A percentile compares a stretch with the other conserved stretches of the same genome.
Conservation (phyloP, 53 echinoderm and acorn worm species). For the Patiria pectinifera region DNA sequence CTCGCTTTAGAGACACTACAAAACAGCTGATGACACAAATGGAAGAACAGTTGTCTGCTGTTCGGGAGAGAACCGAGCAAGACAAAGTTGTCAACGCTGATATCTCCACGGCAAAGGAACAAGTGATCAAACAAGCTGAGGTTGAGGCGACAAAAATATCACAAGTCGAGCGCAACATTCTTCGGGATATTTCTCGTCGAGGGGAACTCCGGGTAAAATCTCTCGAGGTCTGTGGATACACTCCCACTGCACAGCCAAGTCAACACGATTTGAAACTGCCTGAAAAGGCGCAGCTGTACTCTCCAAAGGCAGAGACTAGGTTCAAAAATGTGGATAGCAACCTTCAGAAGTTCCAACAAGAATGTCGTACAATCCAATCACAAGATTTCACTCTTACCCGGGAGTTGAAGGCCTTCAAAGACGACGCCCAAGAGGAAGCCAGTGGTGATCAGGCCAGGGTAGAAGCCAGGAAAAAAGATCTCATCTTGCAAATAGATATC, state of each 20-base stretch:
- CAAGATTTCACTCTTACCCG: not conserved
- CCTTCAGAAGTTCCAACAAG: not conserved
- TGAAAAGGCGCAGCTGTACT: too few relatives aligned
- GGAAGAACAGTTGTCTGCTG: not conserved
- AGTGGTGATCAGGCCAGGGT: not conserved
- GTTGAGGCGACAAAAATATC: not conserved
- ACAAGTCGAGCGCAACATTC: not conserved
- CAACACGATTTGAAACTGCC: too few relatives aligned
- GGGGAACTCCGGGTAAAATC: not conserved
- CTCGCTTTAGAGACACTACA: not conserved
- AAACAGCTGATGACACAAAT: not conserved
- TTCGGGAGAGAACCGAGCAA: not conserved
- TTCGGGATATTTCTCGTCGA: not conserved
- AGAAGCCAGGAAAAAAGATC: not conserved
- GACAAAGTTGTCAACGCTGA: not conserved
- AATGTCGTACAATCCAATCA: not conserved
- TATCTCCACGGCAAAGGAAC: not conserved
- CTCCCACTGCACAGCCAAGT: too few relatives aligned
- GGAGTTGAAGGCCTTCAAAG: not conserved
- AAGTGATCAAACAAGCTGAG: constrained; percentile 9
- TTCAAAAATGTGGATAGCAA: too few relatives aligned
- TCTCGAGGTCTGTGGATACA: not conserved
- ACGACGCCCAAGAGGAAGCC: not conserved
- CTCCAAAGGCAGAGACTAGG: too few relatives aligned
- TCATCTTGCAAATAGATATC: not conserved